Conservation (phyloP, 2,113 vertebrate species). For the Oceanodroma tethys region DNA sequence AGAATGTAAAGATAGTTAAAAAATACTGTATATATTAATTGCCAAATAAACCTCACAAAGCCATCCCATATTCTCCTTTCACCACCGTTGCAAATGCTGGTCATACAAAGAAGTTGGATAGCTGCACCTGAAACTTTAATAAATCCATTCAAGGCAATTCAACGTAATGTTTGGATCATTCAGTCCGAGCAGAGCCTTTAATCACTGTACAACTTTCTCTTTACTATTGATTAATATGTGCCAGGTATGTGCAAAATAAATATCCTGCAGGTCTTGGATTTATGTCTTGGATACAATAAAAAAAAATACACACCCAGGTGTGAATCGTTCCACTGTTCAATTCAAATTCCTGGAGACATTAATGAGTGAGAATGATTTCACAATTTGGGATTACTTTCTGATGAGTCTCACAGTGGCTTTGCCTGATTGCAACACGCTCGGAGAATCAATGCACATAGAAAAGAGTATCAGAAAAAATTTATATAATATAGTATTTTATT, state of each 20-base stretch:
- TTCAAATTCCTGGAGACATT: not conserved
- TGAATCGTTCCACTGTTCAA: not conserved
- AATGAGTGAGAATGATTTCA: not conserved
- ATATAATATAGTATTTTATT: not conserved
- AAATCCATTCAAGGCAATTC: not conserved
- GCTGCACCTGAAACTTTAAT: not conserved
- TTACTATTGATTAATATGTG: not conserved
- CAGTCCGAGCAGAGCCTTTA: not conserved
- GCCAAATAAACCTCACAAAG: not conserved
- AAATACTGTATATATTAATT: not conserved
- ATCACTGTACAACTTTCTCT: not conserved
- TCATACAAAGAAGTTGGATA: not conserved
- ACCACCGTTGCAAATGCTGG: accelerated
- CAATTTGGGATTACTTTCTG: not conserved
- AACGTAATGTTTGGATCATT: not conserved
- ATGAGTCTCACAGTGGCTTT: not conserved
- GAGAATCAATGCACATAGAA: not conserved
- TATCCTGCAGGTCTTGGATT: not conserved
- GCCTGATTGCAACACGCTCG: not conserved
- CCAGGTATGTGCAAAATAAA: not conserved
- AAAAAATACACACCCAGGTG: not conserved
- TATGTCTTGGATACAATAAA: not conserved
- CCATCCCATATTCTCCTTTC: not conserved
- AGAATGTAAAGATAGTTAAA: not conserved
- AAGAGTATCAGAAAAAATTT: not conserved